phyloP scores from a whole-genome alignment of 2,113 vertebrate species.

The Muntiacus muntjak region DNA sequence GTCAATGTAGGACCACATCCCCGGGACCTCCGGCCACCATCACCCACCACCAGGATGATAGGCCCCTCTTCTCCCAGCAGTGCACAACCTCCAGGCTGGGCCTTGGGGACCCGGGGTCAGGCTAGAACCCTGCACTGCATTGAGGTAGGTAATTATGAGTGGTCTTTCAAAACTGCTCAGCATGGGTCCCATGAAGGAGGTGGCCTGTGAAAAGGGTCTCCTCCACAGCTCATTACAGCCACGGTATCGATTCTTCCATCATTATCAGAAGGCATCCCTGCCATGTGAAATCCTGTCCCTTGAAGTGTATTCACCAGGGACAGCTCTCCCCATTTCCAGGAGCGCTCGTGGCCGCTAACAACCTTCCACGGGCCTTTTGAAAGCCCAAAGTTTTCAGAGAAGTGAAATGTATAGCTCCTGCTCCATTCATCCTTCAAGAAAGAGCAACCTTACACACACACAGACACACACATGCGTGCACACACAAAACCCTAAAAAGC shows the following conservation, averaged over 20 bases:
- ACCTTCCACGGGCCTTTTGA: background rate
- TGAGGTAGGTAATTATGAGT: background rate
- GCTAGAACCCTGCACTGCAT: background rate
- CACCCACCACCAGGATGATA: background rate
- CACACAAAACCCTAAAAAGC: constrained; percentile 17
- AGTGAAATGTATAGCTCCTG: background rate
- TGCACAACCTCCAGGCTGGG: background rate
- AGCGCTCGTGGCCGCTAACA: background rate
- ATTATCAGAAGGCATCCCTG: constrained; percentile 35
- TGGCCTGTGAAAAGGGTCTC: constrained; percentile 23
- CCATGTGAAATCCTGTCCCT: background rate
- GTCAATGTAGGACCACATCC: background rate
- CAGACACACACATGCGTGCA: background rate
- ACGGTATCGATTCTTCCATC: constrained; percentile 4
- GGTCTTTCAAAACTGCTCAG: constrained; percentile 46
- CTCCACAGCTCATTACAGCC: constrained; percentile 33
- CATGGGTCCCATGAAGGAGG: constrained; percentile 51
- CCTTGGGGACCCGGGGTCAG: background rate
- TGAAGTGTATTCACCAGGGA: background rate
- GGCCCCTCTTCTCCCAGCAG: background rate
- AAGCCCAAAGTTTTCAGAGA: constrained; percentile 19
- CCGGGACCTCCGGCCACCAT: background rate
- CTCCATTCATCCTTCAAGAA: constrained; percentile 52
- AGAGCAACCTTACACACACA: background rate
- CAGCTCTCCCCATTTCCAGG: background rate